A percentile compares a stretch with the other conserved stretches of the same genome.
Evolutionary conservation across 2,113 vertebrate species (phyloP).

Genomic region (Semicossyphus pulcher): DNA sequence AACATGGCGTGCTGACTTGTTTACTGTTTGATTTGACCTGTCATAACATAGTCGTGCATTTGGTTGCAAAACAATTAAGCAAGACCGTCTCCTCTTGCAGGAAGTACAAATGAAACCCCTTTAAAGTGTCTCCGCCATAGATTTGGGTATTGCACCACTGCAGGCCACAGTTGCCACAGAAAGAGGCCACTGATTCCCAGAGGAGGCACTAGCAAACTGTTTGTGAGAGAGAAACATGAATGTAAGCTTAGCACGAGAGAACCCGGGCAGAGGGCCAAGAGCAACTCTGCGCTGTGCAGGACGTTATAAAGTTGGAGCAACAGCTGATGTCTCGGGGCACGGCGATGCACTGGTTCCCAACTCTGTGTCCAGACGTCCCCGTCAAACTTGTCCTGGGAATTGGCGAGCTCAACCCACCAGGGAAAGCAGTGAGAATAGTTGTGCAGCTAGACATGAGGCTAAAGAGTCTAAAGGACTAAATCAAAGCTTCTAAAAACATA

Average conservation of each 20-base stretch:
- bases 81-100: constrained; percentile 49
- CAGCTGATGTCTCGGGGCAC: constrained; percentile 83
- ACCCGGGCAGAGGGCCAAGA: constrained; percentile 75
- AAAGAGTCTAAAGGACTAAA: constrained; percentile 68
- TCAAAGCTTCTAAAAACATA: constrained; percentile 72
- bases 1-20: constrained; percentile 62
- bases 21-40: constrained; percentile 65
- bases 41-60: constrained; percentile 65
- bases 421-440: constrained; percentile 75
- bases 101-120: constrained; percentile 63
- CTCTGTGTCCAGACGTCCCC: constrained; percentile 78
- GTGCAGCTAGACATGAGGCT: constrained; percentile 67
- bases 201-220: constrained; percentile 71
- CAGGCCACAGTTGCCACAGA: constrained; percentile 72
- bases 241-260: constrained; percentile 81
- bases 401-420: constrained; percentile 78
- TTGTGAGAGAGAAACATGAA: constrained; percentile 81
- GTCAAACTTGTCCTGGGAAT: constrained; percentile 84
- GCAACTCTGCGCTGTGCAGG: constrained; percentile 73
- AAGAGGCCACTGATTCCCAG: constrained; percentile 68
- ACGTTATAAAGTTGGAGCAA: constrained; percentile 80
- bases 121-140: constrained; percentile 49
- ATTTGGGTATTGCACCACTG: constrained; percentile 69
- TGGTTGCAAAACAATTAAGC: constrained; percentile 69
- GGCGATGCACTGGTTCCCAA: constrained; percentile 79